These are phyloP conservation scores for Agriopis aurantiaria DNA, from an alignment of 2,888 invertebrate species.

Conservation along the genomic window DNA sequence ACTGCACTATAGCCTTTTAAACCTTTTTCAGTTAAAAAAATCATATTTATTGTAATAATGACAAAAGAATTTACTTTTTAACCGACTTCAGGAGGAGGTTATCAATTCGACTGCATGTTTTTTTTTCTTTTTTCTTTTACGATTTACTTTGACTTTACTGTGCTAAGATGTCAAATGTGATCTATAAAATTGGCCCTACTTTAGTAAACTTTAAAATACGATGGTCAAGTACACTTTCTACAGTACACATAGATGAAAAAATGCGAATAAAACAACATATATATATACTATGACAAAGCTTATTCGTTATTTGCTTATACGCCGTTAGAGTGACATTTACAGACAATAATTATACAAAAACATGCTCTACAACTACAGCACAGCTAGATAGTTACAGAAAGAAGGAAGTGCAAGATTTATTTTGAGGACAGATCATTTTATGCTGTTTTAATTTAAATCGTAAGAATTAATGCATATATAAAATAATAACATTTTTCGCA, in stretches of 20 bases:
- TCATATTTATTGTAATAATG: no score
- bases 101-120: no score
- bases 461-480: no score
- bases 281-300: background rate
- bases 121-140: no score
- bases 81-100: no score
- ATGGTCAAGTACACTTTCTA: background rate
- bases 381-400: background rate
- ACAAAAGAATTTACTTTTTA: no score
- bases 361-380: background rate
- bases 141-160: no score
- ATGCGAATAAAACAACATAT: slow-evolving; percentile 1
- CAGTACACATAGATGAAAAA: slow-evolving; percentile 4
- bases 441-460: background rate
- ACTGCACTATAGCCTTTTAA: no score
- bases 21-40: no score
- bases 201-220: background rate
- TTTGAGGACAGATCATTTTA: background rate
- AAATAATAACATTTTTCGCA: no score
- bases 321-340: background rate
- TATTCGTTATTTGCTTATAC: background rate
- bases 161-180: no score
- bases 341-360: background rate
- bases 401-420: background rate
- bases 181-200: no score